Evolutionary conservation across 2,113 vertebrate species (phyloP).

Genomic region (Cercopithecus mona): DNA sequence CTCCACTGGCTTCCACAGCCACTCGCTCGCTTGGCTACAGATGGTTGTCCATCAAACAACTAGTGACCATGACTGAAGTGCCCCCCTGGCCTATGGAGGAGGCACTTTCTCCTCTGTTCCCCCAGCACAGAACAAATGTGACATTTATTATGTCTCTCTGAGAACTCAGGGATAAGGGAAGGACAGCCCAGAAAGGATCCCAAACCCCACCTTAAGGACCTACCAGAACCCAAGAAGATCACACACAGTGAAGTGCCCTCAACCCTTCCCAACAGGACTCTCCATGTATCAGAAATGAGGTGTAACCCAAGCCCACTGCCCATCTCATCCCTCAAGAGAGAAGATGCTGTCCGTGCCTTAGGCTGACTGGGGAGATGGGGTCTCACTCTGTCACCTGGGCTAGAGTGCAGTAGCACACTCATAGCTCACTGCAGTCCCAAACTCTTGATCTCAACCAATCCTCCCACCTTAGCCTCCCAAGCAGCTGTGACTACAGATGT

Average conservation of each 20-base stretch:
- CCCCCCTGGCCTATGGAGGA: neutral
- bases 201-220: neutral
- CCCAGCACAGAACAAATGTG: neutral
- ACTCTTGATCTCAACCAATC: neutral
- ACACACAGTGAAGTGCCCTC: neutral
- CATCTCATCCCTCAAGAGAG: neutral
- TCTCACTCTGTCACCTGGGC: neutral
- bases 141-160: neutral
- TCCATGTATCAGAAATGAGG: neutral
- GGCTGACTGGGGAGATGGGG: neutral
- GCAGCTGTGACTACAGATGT: neutral
- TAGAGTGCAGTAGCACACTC: neutral
- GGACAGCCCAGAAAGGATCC: neutral
- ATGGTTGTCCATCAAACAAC: rapidly evolving
- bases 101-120: neutral
- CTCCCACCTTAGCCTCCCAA: neutral
- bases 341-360: neutral
- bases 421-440: neutral
- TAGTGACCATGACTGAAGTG: neutral
- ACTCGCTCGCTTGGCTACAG: neutral
- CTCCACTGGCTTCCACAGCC: neutral
- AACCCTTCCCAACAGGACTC: neutral
- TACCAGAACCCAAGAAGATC: neutral
- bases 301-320: neutral
- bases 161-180: neutral